These are phyloP conservation scores for Drosophila trichaetosa DNA, from an alignment of 2,888 invertebrate species.

Conservation along the genomic window DNA sequence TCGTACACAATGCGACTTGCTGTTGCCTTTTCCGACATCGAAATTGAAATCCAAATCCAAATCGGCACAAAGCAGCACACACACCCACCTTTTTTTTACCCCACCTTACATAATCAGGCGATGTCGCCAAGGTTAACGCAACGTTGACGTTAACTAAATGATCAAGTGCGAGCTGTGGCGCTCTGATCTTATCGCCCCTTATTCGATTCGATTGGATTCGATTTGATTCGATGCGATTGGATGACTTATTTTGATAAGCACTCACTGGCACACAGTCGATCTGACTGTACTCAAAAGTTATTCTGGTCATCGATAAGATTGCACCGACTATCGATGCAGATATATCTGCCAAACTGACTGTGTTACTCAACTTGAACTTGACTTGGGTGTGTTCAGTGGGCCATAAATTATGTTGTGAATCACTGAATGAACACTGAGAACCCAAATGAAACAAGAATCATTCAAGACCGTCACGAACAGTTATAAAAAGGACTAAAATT, in stretches of 20 bases:
- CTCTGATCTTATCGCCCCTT: slow-evolving; percentile 29
- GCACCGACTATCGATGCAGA: slow-evolving; percentile 31
- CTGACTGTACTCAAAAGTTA: slow-evolving; percentile 14
- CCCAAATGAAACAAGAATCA: not conserved
- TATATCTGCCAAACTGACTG: slow-evolving; percentile 7
- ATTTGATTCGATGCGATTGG: slow-evolving; percentile 1
- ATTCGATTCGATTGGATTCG: not conserved
- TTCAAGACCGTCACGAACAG: not conserved
- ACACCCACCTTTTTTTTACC: slow-evolving; percentile 1
- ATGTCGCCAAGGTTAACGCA: slow-evolving; percentile 45
- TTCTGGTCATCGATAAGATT: slow-evolving; percentile 47
- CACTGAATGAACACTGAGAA: not conserved
- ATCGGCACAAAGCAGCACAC: slow-evolving; percentile 7
- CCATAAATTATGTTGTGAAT: slow-evolving; percentile 37
- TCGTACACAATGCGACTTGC: slow-evolving; percentile 19
- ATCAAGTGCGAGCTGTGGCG: slow-evolving; percentile 44
- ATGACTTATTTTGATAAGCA: slow-evolving; percentile 36
- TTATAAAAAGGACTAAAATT: not conserved
- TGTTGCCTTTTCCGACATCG: slow-evolving; percentile 39
- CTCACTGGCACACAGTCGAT: not conserved
- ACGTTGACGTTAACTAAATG: slow-evolving; percentile 33
- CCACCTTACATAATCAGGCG: slow-evolving; percentile 47
- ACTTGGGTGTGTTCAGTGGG: slow-evolving; percentile 53
- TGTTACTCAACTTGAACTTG: slow-evolving; percentile 56
- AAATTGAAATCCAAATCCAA: slow-evolving; percentile 30